Conservation (phyloP, 2,888 invertebrate genomes). For the Aphodius sticticus region DNA sequence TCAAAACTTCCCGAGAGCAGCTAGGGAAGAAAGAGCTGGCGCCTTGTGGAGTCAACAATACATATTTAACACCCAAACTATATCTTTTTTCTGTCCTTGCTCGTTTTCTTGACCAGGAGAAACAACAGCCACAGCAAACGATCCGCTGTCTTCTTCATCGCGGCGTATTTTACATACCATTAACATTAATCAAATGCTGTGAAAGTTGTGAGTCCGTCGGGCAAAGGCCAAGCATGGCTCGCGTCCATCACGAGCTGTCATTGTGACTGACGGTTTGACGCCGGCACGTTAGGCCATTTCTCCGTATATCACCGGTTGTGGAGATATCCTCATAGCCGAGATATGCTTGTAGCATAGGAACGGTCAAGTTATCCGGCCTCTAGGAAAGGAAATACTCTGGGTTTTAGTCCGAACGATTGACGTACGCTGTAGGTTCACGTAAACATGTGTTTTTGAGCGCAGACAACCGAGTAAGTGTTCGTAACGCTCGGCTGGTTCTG, state of each 20-base stretch:
- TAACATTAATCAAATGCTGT: slow-evolving; percentile 25
- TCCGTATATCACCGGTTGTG: neutral
- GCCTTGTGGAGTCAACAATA: neutral
- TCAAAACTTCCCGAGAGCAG: too few relatives aligned
- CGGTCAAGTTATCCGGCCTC: neutral
- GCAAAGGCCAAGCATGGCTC: slow-evolving; percentile 20
- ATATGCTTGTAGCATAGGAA: neutral
- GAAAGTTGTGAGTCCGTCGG: slow-evolving; percentile 20
- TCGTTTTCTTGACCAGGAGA: neutral
- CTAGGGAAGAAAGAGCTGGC: neutral
- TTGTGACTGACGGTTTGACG: slow-evolving; percentile 6
- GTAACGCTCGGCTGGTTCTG: neutral
- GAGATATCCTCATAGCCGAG: neutral
- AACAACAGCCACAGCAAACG: neutral
- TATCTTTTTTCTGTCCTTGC: neutral
- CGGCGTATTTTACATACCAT: slow-evolving; percentile 22
- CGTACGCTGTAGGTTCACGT: neutral
- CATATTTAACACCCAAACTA: neutral
- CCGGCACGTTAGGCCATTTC: neutral
- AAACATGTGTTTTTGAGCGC: slow-evolving; percentile 4
- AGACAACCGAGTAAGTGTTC: neutral
- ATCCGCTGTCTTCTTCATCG: neutral
- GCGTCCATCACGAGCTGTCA: slow-evolving; percentile 24
- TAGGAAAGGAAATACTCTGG: neutral
- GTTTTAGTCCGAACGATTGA: neutral